phyloP scores from a whole-genome alignment of 2,888 invertebrate species.

The Nemotelus nigrinus region DNA sequence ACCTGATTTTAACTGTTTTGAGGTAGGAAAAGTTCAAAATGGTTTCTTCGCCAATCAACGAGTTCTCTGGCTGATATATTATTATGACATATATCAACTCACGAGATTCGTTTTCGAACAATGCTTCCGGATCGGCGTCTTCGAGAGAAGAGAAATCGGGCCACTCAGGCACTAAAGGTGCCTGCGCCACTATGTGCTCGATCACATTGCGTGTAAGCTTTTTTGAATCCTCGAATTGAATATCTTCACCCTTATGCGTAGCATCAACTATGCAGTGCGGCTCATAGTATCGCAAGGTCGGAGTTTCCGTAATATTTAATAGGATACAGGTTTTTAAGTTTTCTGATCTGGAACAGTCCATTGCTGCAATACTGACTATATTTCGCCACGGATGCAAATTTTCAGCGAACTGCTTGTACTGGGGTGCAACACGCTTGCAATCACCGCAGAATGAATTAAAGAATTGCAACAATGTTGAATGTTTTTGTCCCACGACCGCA shows the following conservation, averaged over 20 bases:
- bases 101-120: conserved; percentile 68
- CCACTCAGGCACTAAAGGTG: conserved; percentile 68
- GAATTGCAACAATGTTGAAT: conserved; percentile 86
- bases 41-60: conserved; percentile 63
- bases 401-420: conserved; percentile 82
- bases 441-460: conserved; percentile 97
- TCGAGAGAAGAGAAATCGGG: conserved; percentile 73
- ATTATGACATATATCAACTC: conserved; percentile 71
- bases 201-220: conserved; percentile 59
- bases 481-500: conserved; percentile 71
- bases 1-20: conserved; percentile 69
- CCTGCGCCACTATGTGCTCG: conserved; percentile 69
- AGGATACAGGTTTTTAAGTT: conserved; percentile 82
- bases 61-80: conserved; percentile 73
- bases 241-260: conserved; percentile 71
- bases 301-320: conserved; percentile 89
- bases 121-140: conserved; percentile 64
- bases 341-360: conserved; percentile 86
- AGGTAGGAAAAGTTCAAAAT: conserved; percentile 71
- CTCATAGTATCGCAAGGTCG: conserved; percentile 83
- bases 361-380: conserved; percentile 77
- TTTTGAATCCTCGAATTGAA: conserved; percentile 68
- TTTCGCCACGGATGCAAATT: conserved; percentile 76
- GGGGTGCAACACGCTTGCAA: conserved; percentile 89
- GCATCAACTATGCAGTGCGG: conserved; percentile 71